Evolutionary conservation across 37 sponge, comb jelly and placozoan genomes (phyloP).

Genomic region (Ianthella basta): DNA sequence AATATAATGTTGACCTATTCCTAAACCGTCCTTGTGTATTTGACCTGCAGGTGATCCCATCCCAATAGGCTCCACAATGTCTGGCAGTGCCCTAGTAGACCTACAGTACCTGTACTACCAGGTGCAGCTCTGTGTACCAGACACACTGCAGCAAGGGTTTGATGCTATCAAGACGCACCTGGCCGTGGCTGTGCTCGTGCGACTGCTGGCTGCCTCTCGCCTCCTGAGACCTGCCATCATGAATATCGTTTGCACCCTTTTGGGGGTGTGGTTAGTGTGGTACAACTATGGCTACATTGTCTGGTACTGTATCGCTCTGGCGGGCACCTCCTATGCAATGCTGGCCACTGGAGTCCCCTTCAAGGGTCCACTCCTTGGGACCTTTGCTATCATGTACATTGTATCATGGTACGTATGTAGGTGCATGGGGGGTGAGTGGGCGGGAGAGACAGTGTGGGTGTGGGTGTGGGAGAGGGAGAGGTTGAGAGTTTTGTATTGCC

Average conservation of each 20-base stretch:
- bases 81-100: constrained; percentile 1
- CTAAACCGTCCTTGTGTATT: too few relatives aligned
- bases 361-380: constrained; percentile 22
- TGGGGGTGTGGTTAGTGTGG: constrained; percentile 59
- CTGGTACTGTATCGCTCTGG: constrained; percentile 55
- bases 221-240: neutral
- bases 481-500: too few relatives aligned
- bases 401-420: constrained; percentile 3
- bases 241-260: constrained; percentile 24
- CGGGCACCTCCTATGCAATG: constrained; percentile 46
- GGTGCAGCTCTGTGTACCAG: constrained; percentile 7
- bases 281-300: constrained; percentile 49
- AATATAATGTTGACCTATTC: too few relatives aligned
- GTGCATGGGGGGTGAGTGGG: too few relatives aligned
- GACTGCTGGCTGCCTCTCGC: neutral
- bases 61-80: neutral
- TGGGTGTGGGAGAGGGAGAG: too few relatives aligned
- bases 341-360: neutral
- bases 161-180: constrained; percentile 6
- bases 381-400: constrained; percentile 11
- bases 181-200: neutral
- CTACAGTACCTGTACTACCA: constrained; percentile 31
- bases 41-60: too few relatives aligned
- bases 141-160: neutral
- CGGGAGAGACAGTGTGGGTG: too few relatives aligned